phyloP scores from a whole-genome alignment of 2,888 invertebrate genomes.

The Dusona sp. region DNA sequence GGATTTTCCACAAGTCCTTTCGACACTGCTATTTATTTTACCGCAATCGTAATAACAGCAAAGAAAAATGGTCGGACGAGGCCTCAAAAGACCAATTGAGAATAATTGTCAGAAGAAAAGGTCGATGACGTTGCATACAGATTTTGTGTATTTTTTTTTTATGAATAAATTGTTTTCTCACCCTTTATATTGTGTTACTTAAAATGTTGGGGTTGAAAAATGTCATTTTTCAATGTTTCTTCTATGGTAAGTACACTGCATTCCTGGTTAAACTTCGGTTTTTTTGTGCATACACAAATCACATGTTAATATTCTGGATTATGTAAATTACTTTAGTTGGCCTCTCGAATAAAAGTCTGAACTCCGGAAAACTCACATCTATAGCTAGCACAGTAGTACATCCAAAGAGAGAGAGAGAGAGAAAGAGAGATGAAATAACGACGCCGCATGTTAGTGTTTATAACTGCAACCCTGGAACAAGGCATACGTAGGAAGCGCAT shows the following conservation, averaged over 20 bases:
- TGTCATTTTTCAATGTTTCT: neutral
- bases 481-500: conserved; percentile 20
- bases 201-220: no score
- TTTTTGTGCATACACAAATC: neutral
- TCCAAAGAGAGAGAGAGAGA: neutral
- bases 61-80: neutral
- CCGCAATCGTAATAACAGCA: neutral
- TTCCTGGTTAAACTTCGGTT: conserved; percentile 22
- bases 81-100: neutral
- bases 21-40: conserved; percentile 11
- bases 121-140: neutral
- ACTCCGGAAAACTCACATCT: conserved; percentile 30
- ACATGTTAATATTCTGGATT: conserved; percentile 53
- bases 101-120: no score
- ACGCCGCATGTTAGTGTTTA: conserved; percentile 25
- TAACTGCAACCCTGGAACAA: conserved; percentile 7
- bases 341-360: conserved; percentile 29
- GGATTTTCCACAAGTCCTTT: conserved; percentile 51
- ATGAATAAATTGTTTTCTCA: neutral
- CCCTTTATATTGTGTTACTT: neutral
- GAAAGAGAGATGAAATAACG: conserved; percentile 14
- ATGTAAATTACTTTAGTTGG: conserved; percentile 48
- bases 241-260: neutral
- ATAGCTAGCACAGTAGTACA: neutral
- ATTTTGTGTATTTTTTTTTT: neutral